These are phyloP conservation scores for Ispidina lecontei DNA, from an alignment of 2,797 vertebrate species.

Conservation along the genomic window DNA sequence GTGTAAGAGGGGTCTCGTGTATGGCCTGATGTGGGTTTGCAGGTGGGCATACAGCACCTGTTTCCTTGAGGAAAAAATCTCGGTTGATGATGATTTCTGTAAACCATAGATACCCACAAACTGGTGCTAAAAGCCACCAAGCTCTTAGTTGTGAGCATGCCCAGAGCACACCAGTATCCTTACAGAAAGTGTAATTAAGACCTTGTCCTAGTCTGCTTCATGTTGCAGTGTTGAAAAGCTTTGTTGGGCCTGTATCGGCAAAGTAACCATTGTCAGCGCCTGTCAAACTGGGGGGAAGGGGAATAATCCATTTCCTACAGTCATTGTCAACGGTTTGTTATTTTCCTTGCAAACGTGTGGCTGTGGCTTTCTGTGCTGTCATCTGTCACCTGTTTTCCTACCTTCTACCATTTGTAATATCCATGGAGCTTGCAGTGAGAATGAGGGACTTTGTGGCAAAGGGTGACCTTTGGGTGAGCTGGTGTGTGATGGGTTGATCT, in stretches of 20 bases:
- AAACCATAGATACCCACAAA: neutral
- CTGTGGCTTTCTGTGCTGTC: slow-evolving; percentile 27
- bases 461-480: slow-evolving; percentile 33
- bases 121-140: neutral
- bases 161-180: neutral
- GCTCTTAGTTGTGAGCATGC: neutral
- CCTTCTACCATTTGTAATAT: neutral
- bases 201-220: slow-evolving; percentile 45
- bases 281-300: slow-evolving; percentile 45
- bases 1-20: neutral
- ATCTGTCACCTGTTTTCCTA: slow-evolving; percentile 15
- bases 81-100: neutral
- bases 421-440: neutral
- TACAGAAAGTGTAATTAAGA: slow-evolving; percentile 36
- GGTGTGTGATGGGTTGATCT: neutral
- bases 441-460: slow-evolving; percentile 6
- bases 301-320: slow-evolving; percentile 37
- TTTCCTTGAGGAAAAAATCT: neutral
- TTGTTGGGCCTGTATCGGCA: slow-evolving; percentile 7
- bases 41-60: neutral
- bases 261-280: slow-evolving; percentile 35
- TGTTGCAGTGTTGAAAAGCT: slow-evolving; percentile 51
- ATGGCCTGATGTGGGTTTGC: neutral
- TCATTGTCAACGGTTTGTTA: slow-evolving; percentile 25
- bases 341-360: slow-evolving; percentile 26